These are phyloP conservation scores for Tenebrosternarchus preto DNA, from an alignment of 2,113 vertebrate species.

Conservation along the genomic window DNA sequence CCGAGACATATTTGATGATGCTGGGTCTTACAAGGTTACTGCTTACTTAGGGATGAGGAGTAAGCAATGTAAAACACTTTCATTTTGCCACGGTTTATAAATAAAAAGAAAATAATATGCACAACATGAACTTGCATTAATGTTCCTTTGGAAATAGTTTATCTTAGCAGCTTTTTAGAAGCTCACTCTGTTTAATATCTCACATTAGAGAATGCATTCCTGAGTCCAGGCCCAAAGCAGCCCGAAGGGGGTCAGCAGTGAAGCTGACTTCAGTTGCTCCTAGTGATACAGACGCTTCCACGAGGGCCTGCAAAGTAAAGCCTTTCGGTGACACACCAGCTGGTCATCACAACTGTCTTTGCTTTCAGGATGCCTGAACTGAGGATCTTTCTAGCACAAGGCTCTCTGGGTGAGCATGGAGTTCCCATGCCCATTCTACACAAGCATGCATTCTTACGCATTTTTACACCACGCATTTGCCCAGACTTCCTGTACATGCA, in stretches of 20 bases:
- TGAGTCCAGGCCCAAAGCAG: background rate
- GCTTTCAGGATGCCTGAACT: background rate
- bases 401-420: background rate
- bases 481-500: background rate
- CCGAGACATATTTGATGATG: too few species aligned
- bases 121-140: background rate
- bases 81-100: too few species aligned
- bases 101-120: too few species aligned
- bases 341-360: background rate
- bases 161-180: background rate
- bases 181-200: background rate
- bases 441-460: slow-evolving; percentile 5
- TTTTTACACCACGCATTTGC: background rate
- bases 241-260: background rate
- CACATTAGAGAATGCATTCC: background rate
- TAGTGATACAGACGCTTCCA: background rate
- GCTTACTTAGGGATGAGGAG: background rate
- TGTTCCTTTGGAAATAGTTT: background rate
- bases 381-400: slow-evolving; percentile 1
- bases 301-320: background rate
- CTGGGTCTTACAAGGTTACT: background rate
- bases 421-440: background rate
- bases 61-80: background rate
- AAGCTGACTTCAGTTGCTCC: background rate
- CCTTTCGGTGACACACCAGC: background rate